These are phyloP conservation scores for Lasiommata megera DNA, from an alignment of 2,888 invertebrate genomes.

Conservation along the genomic window DNA sequence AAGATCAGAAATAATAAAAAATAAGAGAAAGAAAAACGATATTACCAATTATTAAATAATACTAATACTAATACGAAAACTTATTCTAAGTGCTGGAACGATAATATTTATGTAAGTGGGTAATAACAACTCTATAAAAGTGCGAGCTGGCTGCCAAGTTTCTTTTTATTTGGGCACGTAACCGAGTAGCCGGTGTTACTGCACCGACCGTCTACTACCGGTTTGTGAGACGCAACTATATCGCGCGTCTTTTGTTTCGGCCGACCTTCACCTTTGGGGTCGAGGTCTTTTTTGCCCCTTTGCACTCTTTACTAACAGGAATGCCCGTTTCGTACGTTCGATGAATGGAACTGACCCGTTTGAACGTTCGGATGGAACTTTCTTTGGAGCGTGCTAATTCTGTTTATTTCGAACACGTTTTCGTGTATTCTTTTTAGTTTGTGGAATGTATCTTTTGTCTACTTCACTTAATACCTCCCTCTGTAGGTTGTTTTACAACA, in stretches of 20 bases:
- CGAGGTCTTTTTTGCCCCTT: conserved; percentile 37
- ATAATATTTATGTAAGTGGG: not conserved
- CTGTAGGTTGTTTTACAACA: too few species aligned
- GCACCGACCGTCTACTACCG: conserved; percentile 39
- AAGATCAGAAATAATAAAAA: too few species aligned
- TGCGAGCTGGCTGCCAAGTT: conserved; percentile 26
- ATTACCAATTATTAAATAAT: too few species aligned
- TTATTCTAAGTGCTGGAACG: too few species aligned
- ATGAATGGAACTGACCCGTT: conserved; percentile 11
- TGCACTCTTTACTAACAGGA: conserved; percentile 32
- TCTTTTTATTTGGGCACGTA: conserved; percentile 57
- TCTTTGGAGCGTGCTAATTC: not conserved
- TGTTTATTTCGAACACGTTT: not conserved
- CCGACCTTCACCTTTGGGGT: conserved; percentile 59
- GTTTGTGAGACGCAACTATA: conserved; percentile 40
- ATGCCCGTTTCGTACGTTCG: conserved; percentile 11
- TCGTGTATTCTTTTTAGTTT: too few species aligned
- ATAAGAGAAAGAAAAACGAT: too few species aligned
- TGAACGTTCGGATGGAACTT: not conserved
- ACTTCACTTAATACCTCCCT: too few species aligned
- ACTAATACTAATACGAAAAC: too few species aligned
- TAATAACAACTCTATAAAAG: conserved; percentile 47
- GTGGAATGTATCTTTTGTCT: too few species aligned
- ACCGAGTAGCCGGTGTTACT: conserved; percentile 63
- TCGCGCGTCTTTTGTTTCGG: conserved; percentile 43